Conservation (phyloP, 2,797 vertebrate species). For the Poeciliopsis infans region DNA sequence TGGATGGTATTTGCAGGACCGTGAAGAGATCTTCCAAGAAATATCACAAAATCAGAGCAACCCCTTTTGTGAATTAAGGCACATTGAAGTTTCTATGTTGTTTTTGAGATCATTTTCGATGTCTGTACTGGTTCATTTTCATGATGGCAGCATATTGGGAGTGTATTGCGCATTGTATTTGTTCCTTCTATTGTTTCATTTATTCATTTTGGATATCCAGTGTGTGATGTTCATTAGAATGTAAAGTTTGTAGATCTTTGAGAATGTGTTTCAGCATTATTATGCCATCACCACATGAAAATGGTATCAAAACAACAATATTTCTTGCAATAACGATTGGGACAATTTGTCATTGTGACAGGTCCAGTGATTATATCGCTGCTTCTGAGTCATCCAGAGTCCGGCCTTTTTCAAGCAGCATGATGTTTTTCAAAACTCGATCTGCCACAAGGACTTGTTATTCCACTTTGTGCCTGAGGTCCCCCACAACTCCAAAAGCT, state of each 20-base stretch:
- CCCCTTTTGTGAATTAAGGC: neutral
- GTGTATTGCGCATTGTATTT: neutral
- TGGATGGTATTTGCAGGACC: neutral
- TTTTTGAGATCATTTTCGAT: neutral
- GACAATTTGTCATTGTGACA: no score
- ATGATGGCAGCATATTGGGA: neutral
- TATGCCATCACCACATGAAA: no score
- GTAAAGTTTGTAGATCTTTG: no score
- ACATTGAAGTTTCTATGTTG: neutral
- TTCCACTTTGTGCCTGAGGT: neutral
- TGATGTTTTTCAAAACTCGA: neutral
- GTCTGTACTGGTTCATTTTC: neutral
- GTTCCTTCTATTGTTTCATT: no score
- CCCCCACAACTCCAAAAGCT: neutral
- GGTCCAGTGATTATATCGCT: neutral
- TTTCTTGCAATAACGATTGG: no score
- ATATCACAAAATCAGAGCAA: neutral
- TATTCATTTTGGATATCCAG: no score
- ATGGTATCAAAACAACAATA: no score
- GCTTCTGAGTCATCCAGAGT: neutral
- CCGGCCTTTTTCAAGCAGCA: neutral
- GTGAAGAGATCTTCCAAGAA: neutral
- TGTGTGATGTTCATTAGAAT: no score
- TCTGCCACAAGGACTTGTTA: neutral
- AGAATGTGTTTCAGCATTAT: no score